Evolutionary conservation across 1,140 invertebrate genomes (phyloP).

Genomic region (Caenorhabditis elegans): DNA sequence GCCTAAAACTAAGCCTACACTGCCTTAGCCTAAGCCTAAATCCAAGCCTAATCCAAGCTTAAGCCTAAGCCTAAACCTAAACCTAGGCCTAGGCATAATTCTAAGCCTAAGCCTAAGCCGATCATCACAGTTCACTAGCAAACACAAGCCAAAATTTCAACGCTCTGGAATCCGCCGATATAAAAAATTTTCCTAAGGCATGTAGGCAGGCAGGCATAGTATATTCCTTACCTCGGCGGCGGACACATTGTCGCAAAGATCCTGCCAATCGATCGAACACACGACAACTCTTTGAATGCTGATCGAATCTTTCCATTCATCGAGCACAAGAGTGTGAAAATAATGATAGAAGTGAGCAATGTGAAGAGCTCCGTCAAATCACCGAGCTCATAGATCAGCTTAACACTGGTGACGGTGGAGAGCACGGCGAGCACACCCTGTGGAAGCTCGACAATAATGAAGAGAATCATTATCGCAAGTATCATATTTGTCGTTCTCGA

Average conservation of each 20-base stretch:
- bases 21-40: no score
- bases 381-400: slow-evolving; percentile 41
- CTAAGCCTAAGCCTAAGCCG: no score
- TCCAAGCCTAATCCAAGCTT: no score
- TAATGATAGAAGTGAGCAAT: slow-evolving; percentile 57
- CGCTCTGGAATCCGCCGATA: no score
- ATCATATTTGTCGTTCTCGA: slow-evolving; percentile 59
- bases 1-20: no score
- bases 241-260: not conserved
- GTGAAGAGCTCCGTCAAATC: slow-evolving; percentile 58
- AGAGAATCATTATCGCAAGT: slow-evolving; percentile 58
- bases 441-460: slow-evolving; percentile 58
- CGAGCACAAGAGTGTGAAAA: slow-evolving; percentile 56
- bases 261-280: slow-evolving; percentile 1
- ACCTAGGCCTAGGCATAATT: no score
- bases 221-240: not conserved
- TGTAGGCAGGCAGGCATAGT: no score
- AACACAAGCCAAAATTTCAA: no score
- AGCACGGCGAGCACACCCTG: slow-evolving; percentile 54
- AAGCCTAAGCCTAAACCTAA: no score
- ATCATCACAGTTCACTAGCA: no score
- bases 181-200: no score
- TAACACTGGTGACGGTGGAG: slow-evolving; percentile 30
- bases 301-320: slow-evolving; percentile 54
- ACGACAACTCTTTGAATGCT: not conserved